A percentile compares a stretch with the other conserved stretches of the same genome.
Evolutionary conservation across 2,113 vertebrate species (phyloP).

Genomic region (Rhadina sibilatrix): DNA sequence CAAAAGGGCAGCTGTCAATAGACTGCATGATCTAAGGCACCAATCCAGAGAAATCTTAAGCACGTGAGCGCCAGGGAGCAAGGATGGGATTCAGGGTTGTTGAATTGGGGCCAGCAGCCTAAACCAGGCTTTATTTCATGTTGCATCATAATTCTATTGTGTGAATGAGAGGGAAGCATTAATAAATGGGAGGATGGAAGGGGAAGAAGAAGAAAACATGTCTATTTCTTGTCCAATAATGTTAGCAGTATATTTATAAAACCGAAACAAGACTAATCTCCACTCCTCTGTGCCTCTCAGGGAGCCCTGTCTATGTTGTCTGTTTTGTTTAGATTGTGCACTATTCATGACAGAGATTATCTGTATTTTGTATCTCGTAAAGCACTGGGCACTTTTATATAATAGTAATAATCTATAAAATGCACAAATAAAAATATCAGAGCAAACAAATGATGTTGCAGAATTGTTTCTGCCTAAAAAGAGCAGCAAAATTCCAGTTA

Average conservation of each 20-base stretch:
- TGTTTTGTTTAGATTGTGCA: conserved; percentile 11
- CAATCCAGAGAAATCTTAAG: conserved; percentile 10
- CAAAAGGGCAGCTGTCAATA: conserved; percentile 64
- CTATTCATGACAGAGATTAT: background rate
- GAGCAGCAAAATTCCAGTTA: background rate
- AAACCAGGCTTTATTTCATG: conserved; percentile 29
- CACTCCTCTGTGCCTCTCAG: background rate
- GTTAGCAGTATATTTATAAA: conserved; percentile 26
- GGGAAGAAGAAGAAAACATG: background rate
- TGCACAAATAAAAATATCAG: background rate
- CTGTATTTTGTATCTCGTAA: conserved; percentile 19
- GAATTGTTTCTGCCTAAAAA: conserved; percentile 11
- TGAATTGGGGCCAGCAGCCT: conserved; percentile 13
- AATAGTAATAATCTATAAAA: conserved; percentile 12
- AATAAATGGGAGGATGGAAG: background rate
- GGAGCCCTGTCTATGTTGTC: background rate
- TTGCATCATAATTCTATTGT: background rate
- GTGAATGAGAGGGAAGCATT: background rate
- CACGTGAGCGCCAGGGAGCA: background rate
- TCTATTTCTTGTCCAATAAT: conserved; percentile 18
- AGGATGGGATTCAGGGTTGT: background rate
- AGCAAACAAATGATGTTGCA: background rate
- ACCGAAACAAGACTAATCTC: background rate
- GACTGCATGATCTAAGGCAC: conserved; percentile 25
- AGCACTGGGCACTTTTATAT: background rate